A percentile compares a stretch with the other conserved stretches of the same genome.
Conservation (phyloP, 2,797 vertebrate species). For the Platyrinchus mystaceus region DNA sequence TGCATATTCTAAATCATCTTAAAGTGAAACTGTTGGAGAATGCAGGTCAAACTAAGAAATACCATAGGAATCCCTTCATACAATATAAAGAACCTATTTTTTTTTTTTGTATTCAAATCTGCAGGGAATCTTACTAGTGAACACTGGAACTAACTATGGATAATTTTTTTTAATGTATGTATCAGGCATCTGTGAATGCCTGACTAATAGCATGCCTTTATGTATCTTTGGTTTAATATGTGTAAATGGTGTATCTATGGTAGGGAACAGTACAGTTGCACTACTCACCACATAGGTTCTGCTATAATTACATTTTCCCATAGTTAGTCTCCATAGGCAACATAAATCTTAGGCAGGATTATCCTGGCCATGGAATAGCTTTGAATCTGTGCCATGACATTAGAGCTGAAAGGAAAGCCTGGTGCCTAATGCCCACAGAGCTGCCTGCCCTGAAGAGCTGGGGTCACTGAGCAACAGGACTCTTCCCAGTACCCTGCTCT, state of each 20-base stretch:
- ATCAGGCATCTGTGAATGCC: slow-evolving; percentile 70
- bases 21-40: slow-evolving; percentile 56
- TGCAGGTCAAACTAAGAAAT: slow-evolving; percentile 63
- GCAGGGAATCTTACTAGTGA: slow-evolving; percentile 64
- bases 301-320: slow-evolving; percentile 64
- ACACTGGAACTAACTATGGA: slow-evolving; percentile 54
- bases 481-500: not conserved
- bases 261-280: slow-evolving; percentile 41
- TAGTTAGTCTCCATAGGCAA: slow-evolving; percentile 72
- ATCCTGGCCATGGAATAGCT: not conserved
- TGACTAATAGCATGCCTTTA: slow-evolving; percentile 75
- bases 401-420: not conserved
- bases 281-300: not conserved
- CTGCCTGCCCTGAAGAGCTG: not conserved
- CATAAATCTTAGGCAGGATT: slow-evolving; percentile 57
- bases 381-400: not conserved
- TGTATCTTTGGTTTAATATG: slow-evolving; percentile 68
- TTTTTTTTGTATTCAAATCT: slow-evolving; percentile 48
- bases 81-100: slow-evolving; percentile 36
- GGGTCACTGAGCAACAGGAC: rapidly evolving
- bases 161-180: slow-evolving; percentile 71
- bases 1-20: slow-evolving; percentile 60
- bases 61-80: slow-evolving; percentile 48
- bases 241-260: slow-evolving; percentile 70
- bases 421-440: not conserved